Evolutionary conservation across 2,113 vertebrate species (phyloP), one percentile per base, ranked within the genome.

Genomic region (Coracopsis vasa): DNA sequence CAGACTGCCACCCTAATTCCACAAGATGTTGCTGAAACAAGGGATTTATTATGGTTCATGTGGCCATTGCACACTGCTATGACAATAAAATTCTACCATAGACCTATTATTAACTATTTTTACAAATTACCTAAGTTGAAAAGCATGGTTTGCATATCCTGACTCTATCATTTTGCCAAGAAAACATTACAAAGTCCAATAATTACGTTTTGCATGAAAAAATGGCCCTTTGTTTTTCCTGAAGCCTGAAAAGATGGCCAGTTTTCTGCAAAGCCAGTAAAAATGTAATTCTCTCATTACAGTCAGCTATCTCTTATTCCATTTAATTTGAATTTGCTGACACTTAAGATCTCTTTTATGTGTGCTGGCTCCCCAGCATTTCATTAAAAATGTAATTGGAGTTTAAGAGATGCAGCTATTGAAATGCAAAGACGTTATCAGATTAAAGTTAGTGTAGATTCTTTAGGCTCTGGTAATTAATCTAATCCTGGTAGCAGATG

Each of bases 401-500:
- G 4, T 41, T 82, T 86, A 84, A 91, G 74, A 86, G 33, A 67
- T 21, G 18, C 7, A 69, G n/a, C 69, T 83, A 54, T 33, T 85
- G 66, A 87, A 95, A 71, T 73, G 48, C 10, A 74, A 90, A 81
- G 48, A 39, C 24, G 8, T 80, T 66, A 73, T 13, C 2, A 3
- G 62, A 78, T 74, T 87, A 80, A 44, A 67, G 47, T 44, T 65
- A 64, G 39, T 42, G 45, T 50, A 56, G 44, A 67, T 69, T 64
- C 15, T 77, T 78, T 72, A 62, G 61, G 19, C 70, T 64, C 25
- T 64, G 28, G 28, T 86, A 91, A 67, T 33, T 73, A 28, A 56
- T 80, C 73, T 92, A 91, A 94, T 91, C 45, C 53, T 45, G 25
- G 54, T 65, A 74, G 18, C 92, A 97, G 80, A 91, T 62, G 86